Conservation (phyloP, 2,797 vertebrate genomes). For the Xiphophorus birchmanni region DNA sequence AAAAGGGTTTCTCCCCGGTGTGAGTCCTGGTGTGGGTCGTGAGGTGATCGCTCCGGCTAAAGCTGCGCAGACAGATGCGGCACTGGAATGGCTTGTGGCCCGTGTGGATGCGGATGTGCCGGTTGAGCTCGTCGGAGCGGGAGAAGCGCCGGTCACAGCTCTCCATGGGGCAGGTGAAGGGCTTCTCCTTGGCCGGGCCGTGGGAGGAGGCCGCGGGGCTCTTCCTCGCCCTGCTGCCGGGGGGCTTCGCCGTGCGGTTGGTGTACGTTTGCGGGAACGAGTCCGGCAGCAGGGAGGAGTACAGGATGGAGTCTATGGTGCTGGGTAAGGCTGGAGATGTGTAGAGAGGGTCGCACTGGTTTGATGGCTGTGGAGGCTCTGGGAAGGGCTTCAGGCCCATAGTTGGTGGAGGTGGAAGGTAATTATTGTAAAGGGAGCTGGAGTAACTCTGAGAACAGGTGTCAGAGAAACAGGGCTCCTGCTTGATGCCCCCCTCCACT, state of each 20-base stretch:
- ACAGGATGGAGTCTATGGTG: slow-evolving; percentile 82
- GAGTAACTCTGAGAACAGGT: slow-evolving; percentile 82
- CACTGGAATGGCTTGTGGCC: slow-evolving; percentile 99
- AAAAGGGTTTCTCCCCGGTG: slow-evolving; percentile 98
- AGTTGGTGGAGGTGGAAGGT: slow-evolving; percentile 75
- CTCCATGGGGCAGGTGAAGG: slow-evolving; percentile 95
- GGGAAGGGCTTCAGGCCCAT: slow-evolving; percentile 83
- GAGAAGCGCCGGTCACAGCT: slow-evolving; percentile 96
- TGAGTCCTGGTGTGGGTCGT: slow-evolving; percentile 98
- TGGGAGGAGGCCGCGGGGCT: slow-evolving; percentile 87
- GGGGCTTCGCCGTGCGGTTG: slow-evolving; percentile 83
- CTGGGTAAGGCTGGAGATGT: slow-evolving; percentile 71
- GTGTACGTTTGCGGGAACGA: slow-evolving; percentile 82
- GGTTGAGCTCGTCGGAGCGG: slow-evolving; percentile 96
- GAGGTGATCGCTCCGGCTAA: slow-evolving; percentile 98
- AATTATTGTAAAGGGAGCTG: slow-evolving; percentile 77
- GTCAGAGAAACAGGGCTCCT: slow-evolving; percentile 84
- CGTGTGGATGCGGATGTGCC: slow-evolving; percentile 97
- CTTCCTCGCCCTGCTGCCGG: slow-evolving; percentile 82
- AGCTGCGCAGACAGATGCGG: slow-evolving; percentile 96
- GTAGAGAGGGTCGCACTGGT: slow-evolving; percentile 81
- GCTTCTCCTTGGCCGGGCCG: slow-evolving; percentile 94
- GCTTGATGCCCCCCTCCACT: slow-evolving; percentile 82
- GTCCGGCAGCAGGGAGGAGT: slow-evolving; percentile 78
- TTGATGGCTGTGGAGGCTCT: slow-evolving; percentile 75